Evolutionary conservation across 2,888 invertebrate genomes (phyloP).

Genomic region (Drosophila buzzatii): DNA sequence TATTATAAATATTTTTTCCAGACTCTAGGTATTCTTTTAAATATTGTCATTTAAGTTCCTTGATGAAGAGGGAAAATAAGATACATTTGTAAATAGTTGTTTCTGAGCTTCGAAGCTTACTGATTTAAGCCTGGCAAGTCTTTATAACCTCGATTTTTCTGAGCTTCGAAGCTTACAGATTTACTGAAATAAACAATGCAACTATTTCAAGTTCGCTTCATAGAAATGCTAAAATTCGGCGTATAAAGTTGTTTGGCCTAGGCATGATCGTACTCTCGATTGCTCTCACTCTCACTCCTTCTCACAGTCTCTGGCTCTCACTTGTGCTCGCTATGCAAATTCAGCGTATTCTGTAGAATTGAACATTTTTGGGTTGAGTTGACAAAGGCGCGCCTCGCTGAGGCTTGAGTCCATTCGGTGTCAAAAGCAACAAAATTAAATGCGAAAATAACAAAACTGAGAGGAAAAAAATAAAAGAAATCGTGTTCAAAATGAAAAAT

Average conservation of each 20-base stretch:
- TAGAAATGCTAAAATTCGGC: background rate
- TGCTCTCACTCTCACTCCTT: background rate
- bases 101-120: background rate
- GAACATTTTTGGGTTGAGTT: constrained; percentile 46
- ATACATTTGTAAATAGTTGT: background rate
- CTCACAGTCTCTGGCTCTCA: background rate
- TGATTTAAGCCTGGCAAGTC: background rate
- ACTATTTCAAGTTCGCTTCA: background rate
- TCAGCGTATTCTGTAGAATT: constrained; percentile 43
- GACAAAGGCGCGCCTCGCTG: constrained; percentile 43
- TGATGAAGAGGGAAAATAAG: too few species aligned
- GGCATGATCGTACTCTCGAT: background rate
- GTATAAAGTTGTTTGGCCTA: background rate
- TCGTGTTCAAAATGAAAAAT: constrained; percentile 38
- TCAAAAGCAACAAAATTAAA: constrained; percentile 80
- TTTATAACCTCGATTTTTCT: background rate
- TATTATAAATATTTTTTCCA: too few species aligned
- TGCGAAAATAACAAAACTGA: constrained; percentile 60
- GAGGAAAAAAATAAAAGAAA: constrained; percentile 21
- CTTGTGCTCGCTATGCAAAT: constrained; percentile 52
- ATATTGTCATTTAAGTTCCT: background rate
- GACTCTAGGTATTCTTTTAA: background rate
- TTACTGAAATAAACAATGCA: background rate
- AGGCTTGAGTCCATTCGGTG: constrained; percentile 74
- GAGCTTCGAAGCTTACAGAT: background rate